Percentiles rank a stretch among this genome's conserved stretches.
Evolutionary conservation across 2,888 invertebrate species (phyloP).

Genomic region (Onthophagus sagittarius): DNA sequence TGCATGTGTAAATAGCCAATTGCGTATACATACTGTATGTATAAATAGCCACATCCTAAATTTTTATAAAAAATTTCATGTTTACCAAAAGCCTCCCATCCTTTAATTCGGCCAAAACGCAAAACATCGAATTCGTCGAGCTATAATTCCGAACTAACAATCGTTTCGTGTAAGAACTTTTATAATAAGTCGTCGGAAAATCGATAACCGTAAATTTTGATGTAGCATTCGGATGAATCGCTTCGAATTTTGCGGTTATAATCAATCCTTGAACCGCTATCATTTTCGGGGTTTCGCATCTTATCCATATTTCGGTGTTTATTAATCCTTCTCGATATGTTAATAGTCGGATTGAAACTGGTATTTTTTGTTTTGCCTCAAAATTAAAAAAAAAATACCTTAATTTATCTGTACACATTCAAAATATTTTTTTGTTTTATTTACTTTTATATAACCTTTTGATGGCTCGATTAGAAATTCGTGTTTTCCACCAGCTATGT

Average conservation of each 20-base stretch:
- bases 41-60: no score
- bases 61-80: background rate
- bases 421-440: background rate
- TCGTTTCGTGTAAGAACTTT: background rate
- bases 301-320: slow-evolving; percentile 13
- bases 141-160: slow-evolving; percentile 17
- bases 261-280: slow-evolving; percentile 10
- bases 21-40: no score
- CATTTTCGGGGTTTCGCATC: slow-evolving; percentile 6
- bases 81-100: background rate
- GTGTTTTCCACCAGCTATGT: background rate
- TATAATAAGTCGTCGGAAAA: slow-evolving; percentile 18
- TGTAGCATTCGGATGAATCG: slow-evolving; percentile 1
- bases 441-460: slow-evolving; percentile 19
- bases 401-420: background rate
- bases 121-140: slow-evolving; percentile 12
- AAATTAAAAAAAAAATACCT: background rate
- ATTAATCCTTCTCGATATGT: slow-evolving; percentile 1
- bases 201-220: slow-evolving; percentile 14
- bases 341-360: background rate
- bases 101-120: slow-evolving; percentile 10
- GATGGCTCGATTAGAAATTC: slow-evolving; percentile 13
- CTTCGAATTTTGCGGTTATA: slow-evolving; percentile 15
- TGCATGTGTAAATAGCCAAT: no score
- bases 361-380: background rate